Evolutionary conservation across 2,113 vertebrate species (phyloP), one percentile per base, ranked within the genome.

Genomic region (Nothobranchius kuhntae): DNA sequence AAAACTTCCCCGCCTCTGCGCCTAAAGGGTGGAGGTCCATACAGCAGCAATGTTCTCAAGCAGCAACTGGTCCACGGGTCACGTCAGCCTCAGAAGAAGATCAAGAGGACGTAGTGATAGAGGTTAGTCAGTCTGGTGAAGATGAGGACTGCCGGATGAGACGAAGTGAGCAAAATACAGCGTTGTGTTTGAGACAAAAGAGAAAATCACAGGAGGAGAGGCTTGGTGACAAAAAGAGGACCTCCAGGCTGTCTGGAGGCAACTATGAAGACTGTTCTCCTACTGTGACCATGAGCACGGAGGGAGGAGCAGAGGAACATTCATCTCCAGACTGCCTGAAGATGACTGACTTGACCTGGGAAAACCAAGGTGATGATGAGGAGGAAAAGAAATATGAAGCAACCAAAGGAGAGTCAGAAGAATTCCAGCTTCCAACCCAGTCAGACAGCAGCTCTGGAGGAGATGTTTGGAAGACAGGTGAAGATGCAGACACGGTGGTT

Each of bases 371-470:
- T n/a, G 62, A 26, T 0, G 26, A 80, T 1, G 77, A 71, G 6
- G 71, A 78, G 14, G 84, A 86, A 75, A 56, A 81, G 68, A 90
- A 90, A 65, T 89, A 91, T 3, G 73, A 77, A 59, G 73, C 86
- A n/a, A 47, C 61, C 12, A 85, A 76, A 40, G 82, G 77, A 26
- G 94, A 7, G 52, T 87, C 50, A 24, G 96, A 98, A 68, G 96
- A 98, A 52, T 90, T 95, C 21, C 96, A 98, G 77, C 90, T 97
- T 74, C 96, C 97, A 9, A 98, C 96, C 81, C 97, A 98, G 74
- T 99, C 96, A 0, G 95, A 98, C 0, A 81, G 84, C 72, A 86
- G 91, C 60, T 84, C 56, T 0, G 82, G 77, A n/a, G 68, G 24
- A 3, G 65, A 26, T 1, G 53, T 24, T 9, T 86, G 71, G 76